Base-by-base conservation (phyloP, 2,888 invertebrate species). In the Molanna angustata region DNA sequence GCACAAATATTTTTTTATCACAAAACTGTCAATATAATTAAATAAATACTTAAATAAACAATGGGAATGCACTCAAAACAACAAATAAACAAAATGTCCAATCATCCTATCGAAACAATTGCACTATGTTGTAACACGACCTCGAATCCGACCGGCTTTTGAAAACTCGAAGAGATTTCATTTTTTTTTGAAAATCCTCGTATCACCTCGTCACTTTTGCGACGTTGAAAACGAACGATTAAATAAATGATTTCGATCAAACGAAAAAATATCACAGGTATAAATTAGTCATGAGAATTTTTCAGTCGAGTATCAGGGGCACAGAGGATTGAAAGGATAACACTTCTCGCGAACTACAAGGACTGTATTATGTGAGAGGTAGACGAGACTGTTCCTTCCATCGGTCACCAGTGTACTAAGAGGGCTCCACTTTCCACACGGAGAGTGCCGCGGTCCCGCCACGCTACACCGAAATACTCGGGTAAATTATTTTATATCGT, bases 391-490 rank as follows among this genome's bases (percentile, higher is more conserved):
- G 51, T 18, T 11, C 39, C 49, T 44, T 13, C 32, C 32, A 44
- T 52, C 46, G 49, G 52, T 49, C 52, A 42, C 41, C 18, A 22
- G 37, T 44, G 32, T 51, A 55, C 55, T 55, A 51, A 52, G 55
- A 51, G 56, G 49, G 20, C 16, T 40, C 41, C 46, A 32, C 46
- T 27, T 33, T n/a, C n/a, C n/a, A n/a, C n/a, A n/a, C 33, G 33
- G 21, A 52, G 14, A 41, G 32, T 41, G 39, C 31, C 55, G 35
- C 48, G 13, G 21, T 27, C 55, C 53, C 41, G 53, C 39, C n/a
- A n/a, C 50, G 41, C 32, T 27, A 49, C 57, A 40, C 46, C n/a
- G n/a, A 57, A 57, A 57, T 57, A 57, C 50, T 41, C 53, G 16
- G 33, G 44, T 31, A 47, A 55, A n/a, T n/a, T 52, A 45, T 56